Evolutionary conservation across 2,888 invertebrate genomes (phyloP), one percentile per base, ranked within the genome.

Genomic region (Drosophila birchii): DNA sequence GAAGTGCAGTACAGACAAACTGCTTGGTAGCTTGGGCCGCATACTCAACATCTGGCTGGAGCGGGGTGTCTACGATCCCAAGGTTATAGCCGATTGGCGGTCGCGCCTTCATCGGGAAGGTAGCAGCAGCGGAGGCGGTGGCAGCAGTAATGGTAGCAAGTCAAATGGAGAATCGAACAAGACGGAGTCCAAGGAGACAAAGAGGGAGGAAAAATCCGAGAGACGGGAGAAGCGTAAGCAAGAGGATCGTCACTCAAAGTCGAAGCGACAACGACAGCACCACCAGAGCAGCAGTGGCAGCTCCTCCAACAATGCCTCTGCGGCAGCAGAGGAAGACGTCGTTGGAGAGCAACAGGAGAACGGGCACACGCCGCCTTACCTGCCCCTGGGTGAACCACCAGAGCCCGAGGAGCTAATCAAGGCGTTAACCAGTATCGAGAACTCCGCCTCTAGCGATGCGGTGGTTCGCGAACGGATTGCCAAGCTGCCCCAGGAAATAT

Each of bases 391-490:
- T 3, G 97, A 98, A 90, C 97, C 97, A 1, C 97, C 98, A 1
- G 97, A 98, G 93, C 96, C 98, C 0, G 98, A 98, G 90, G 98
- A 98, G 88, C 94, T 99, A 36, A 96, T 98, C 72, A 97, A 96
- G 93, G 95, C 95, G 3, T 93, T 96, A 63, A 94, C 96, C 92
- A 97, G 97, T 83, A 93, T 99, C 86, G 99, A 99, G 92, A 97
- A 97, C 89, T 97, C 98, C 69, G 98, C 99, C 2, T 98, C 98
- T 0, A 97, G 98, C 86, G 99, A 99, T 94, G 98, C 98, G 76
- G 95, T 95, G 1, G 97, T 98, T 2, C 93, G 99, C 78, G 98
- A 98, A 92, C 95, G 96, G 90, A 99, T 99, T 81, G 98, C 98
- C 0, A 97, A 97, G 67, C 94, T 99, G 59, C 99, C 99, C 0